Percentiles rank a stretch among this genome's conserved stretches.
These are phyloP conservation scores for Myopa tessellatipennis DNA, from an alignment of 2,888 invertebrate genomes.

Conservation along the genomic window DNA sequence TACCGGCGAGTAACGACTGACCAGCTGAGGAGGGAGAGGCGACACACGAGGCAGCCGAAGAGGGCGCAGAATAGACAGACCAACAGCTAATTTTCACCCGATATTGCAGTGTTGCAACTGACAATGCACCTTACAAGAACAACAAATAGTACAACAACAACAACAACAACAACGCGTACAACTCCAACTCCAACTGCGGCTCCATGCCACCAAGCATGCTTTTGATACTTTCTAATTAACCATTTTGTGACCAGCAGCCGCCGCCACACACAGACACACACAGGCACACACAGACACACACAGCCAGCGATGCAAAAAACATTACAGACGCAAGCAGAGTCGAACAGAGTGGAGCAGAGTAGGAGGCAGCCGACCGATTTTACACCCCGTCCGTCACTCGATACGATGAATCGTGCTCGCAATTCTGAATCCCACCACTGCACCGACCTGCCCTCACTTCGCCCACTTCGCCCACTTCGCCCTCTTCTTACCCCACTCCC, in stretches of 20 bases:
- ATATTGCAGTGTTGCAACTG: neutral
- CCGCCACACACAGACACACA: neutral
- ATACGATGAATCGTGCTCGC: neutral
- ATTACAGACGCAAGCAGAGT: too few species aligned
- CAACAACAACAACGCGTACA: conserved; percentile 11
- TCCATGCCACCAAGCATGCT: conserved; percentile 8
- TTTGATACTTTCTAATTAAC: conserved; percentile 44
- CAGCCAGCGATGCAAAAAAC: neutral
- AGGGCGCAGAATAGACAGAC: neutral
- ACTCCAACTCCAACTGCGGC: neutral
- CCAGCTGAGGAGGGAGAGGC: neutral
- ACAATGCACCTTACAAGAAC: neutral
- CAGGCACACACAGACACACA: neutral
- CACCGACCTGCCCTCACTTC: neutral
- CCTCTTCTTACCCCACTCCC: too few species aligned
- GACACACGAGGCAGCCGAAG: neutral
- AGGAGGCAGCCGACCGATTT: neutral
- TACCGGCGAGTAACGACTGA: neutral
- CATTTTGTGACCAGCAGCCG: conserved; percentile 39
- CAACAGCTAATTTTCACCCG: neutral
- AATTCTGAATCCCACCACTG: neutral
- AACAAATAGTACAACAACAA: conserved; percentile 4
- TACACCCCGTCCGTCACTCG: neutral
- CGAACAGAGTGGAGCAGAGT: neutral
- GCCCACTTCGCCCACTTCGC: neutral